phyloP scores from a whole-genome alignment of 2,113 vertebrate species.

The Solea solea region DNA sequence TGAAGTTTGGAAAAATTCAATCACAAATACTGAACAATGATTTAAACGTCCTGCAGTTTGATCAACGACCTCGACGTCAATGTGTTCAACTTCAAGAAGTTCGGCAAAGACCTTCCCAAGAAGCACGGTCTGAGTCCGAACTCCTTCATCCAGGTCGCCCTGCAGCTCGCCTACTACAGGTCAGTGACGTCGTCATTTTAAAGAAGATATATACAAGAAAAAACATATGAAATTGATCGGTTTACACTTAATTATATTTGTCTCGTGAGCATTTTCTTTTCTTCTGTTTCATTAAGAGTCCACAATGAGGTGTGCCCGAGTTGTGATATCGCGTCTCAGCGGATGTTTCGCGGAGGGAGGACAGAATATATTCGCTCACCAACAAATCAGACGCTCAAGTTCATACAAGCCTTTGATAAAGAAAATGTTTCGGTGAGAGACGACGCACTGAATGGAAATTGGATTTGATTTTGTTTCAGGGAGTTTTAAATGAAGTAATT shows the following conservation, averaged over 20 bases:
- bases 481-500: background rate
- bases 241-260: background rate
- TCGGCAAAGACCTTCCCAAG: slow-evolving; percentile 85
- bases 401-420: slow-evolving; percentile 79
- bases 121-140: slow-evolving; percentile 81
- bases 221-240: background rate
- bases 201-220: no score
- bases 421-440: slow-evolving; percentile 72
- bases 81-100: slow-evolving; percentile 85
- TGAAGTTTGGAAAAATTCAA: background rate
- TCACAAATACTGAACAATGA: background rate
- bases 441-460: no score
- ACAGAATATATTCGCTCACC: slow-evolving; percentile 86
- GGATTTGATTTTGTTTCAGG: background rate
- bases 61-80: slow-evolving; percentile 88
- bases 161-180: slow-evolving; percentile 88
- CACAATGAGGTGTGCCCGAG: slow-evolving; percentile 80
- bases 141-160: slow-evolving; percentile 84
- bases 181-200: slow-evolving; percentile 38
- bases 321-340: slow-evolving; percentile 83
- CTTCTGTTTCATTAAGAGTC: slow-evolving; percentile 67
- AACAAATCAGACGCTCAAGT: slow-evolving; percentile 78
- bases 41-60: slow-evolving; percentile 68
- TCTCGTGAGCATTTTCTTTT: background rate
- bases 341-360: slow-evolving; percentile 83